phyloP scores from a whole-genome alignment of 2,888 invertebrate species.

The Alitta virens region DNA sequence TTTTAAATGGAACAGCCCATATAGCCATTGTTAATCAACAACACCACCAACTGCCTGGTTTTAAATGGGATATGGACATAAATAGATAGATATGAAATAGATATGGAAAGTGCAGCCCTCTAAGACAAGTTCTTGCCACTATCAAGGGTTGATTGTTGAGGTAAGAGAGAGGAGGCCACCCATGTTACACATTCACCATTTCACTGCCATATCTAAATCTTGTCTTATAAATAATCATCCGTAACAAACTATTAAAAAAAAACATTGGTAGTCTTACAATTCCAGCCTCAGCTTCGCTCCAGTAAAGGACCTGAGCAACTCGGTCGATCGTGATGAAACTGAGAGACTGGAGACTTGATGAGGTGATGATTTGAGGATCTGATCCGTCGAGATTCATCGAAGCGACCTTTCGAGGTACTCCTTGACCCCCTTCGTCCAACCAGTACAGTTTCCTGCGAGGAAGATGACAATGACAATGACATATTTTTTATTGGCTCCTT shows the following conservation, averaged over 20 bases:
- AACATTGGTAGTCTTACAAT: constrained; percentile 45
- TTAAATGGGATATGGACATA: background rate
- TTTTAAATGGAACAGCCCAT: too few species aligned
- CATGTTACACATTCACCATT: too few species aligned
- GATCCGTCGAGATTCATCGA: constrained; percentile 89
- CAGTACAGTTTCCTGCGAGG: constrained; percentile 87
- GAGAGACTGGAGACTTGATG: constrained; percentile 65
- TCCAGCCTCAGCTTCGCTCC: constrained; percentile 64
- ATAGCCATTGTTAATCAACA: too few species aligned
- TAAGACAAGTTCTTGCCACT: too few species aligned
- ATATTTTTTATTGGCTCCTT: too few species aligned
- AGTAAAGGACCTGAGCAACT: constrained; percentile 81
- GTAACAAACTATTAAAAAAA: background rate
- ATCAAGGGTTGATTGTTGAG: too few species aligned
- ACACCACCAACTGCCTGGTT: too few species aligned
- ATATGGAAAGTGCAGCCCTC: too few species aligned
- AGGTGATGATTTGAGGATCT: constrained; percentile 70
- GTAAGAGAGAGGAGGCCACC: too few species aligned
- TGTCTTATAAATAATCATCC: background rate
- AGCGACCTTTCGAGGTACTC: constrained; percentile 82
- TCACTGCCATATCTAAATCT: background rate
- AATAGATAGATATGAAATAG: background rate
- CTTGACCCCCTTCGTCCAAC: constrained; percentile 88
- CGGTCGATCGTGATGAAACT: constrained; percentile 80
- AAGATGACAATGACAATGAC: too few species aligned